phyloP scores from a whole-genome alignment of 2,888 invertebrate genomes.

The Ophioninae sp. region DNA sequence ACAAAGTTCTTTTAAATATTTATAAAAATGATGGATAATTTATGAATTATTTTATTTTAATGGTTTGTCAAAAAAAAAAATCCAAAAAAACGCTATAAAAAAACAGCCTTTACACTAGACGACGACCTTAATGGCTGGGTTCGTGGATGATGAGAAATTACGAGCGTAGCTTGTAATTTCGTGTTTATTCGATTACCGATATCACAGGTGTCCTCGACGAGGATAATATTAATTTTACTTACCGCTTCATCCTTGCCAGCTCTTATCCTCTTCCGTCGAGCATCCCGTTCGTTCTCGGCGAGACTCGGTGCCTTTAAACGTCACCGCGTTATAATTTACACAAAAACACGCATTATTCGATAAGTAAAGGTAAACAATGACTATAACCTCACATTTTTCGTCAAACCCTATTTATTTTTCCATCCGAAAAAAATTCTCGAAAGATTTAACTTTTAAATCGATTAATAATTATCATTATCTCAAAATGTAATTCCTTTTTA shows the following conservation, averaged over 20 bases:
- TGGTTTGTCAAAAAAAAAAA: too few relatives aligned
- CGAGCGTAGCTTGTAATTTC: neutral
- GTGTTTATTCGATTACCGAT: neutral
- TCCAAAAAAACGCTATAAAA: too few relatives aligned
- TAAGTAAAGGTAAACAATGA: neutral
- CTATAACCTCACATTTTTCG: neutral
- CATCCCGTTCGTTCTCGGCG: conserved; percentile 62
- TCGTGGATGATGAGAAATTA: neutral
- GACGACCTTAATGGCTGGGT: too few relatives aligned
- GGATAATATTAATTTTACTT: conserved; percentile 32
- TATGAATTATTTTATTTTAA: too few relatives aligned
- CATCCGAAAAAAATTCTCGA: neutral
- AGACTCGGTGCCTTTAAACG: conserved; percentile 72
- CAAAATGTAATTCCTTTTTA: neutral
- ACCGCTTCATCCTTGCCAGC: conserved; percentile 60
- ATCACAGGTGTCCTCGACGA: too few relatives aligned
- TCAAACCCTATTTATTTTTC: neutral
- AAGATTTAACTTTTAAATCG: neutral
- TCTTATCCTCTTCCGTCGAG: conserved; percentile 67
- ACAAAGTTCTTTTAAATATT: too few relatives aligned
- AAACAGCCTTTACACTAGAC: too few relatives aligned
- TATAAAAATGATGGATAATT: too few relatives aligned
- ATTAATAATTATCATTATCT: too few relatives aligned
- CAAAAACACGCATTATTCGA: neutral
- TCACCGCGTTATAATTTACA: neutral